Evolutionary conservation across 2,888 invertebrate species (phyloP).

Genomic region (Copidosoma aretas): DNA sequence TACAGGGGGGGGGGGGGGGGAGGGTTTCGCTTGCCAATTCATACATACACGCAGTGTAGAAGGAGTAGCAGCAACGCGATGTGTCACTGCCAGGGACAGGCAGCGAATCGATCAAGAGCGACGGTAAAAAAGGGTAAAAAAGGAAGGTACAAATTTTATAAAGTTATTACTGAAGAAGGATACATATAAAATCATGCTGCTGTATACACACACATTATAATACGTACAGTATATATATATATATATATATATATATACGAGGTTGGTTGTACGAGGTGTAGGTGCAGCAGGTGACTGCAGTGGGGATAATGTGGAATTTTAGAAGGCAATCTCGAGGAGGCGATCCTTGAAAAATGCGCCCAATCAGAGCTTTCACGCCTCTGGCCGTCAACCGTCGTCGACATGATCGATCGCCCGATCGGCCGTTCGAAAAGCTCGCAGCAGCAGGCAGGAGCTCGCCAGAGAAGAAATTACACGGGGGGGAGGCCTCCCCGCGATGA

Average conservation of each 20-base stretch:
- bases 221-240: no score
- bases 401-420: slow-evolving; percentile 42
- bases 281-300: no score
- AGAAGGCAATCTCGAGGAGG: slow-evolving; percentile 27
- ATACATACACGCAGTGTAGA: no score
- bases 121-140: neutral
- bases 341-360: slow-evolving; percentile 39
- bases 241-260: no score
- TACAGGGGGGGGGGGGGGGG: no score
- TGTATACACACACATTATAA: no score
- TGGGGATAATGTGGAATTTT: slow-evolving; percentile 29
- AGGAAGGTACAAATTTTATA: slow-evolving; percentile 29
- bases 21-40: no score
- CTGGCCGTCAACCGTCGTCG: slow-evolving; percentile 29
- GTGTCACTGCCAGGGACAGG: no score
- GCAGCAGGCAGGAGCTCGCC: slow-evolving; percentile 16
- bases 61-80: no score
- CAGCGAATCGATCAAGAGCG: no score
- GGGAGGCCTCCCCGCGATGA: slow-evolving; percentile 15
- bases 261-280: no score
- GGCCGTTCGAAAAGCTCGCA: slow-evolving; percentile 27
- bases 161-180: slow-evolving; percentile 23
- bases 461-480: slow-evolving; percentile 27
- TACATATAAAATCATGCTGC: no score
- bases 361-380: slow-evolving; percentile 42